A percentile compares a stretch with the other conserved stretches of the same genome.
phyloP scores from a whole-genome alignment of 92 coral and sea anemone species.

The Pocillopora grandis region DNA sequence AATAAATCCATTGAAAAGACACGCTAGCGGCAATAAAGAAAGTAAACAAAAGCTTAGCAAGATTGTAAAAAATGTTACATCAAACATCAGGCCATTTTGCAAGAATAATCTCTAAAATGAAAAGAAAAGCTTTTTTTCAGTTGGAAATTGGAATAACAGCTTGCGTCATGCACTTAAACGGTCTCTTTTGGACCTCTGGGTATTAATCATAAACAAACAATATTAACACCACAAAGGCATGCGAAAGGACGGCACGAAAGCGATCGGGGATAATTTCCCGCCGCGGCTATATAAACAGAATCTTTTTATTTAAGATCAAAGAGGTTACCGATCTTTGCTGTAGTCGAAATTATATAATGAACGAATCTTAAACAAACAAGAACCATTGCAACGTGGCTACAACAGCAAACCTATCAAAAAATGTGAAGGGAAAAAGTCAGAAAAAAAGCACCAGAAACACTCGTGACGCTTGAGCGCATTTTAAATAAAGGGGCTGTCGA shows the following conservation, averaged over 20 bases:
- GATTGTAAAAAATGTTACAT: background rate
- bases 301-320: slow-evolving; percentile 18
- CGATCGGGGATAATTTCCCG: background rate
- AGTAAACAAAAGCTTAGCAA: background rate
- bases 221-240: slow-evolving; percentile 2
- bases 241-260: slow-evolving; percentile 8
- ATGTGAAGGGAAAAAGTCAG: background rate
- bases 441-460: background rate
- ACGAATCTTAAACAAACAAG: slow-evolving; percentile 9
- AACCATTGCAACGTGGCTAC: background rate
- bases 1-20: background rate
- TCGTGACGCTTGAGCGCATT: background rate
- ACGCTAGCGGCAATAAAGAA: background rate
- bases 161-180: slow-evolving; percentile 7
- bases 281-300: slow-evolving; percentile 23
- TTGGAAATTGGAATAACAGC: background rate
- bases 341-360: background rate
- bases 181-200: background rate
- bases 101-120: background rate
- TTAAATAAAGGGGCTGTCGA: slow-evolving; percentile 2
- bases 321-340: slow-evolving; percentile 8
- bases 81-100: background rate
- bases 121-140: background rate
- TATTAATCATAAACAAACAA: slow-evolving; percentile 6
- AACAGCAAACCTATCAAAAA: background rate